phyloP scores from a whole-genome alignment of 1,140 invertebrate genomes.

The Heterodera schachtii region DNA sequence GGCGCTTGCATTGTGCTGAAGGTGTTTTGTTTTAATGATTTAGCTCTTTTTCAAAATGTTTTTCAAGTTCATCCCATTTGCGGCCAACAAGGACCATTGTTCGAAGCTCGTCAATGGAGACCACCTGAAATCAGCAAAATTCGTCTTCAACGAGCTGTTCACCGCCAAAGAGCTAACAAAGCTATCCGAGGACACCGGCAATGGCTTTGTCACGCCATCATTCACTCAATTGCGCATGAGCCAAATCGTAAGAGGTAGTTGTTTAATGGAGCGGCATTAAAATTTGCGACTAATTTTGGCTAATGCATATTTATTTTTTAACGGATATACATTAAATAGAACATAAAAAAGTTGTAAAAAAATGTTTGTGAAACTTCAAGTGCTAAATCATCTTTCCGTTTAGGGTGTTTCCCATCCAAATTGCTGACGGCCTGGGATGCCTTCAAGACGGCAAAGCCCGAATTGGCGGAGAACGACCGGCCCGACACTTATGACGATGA shows the following conservation, averaged over 20 bases:
- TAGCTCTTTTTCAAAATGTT: not conserved
- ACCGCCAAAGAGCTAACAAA: conserved; percentile 29
- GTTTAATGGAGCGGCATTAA: no score
- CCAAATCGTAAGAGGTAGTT: conserved; percentile 25
- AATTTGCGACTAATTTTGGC: no score
- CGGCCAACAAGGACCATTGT: not conserved
- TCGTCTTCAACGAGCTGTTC: conserved; percentile 20
- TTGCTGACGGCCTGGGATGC: conserved; percentile 29
- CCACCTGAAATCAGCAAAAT: conserved; percentile 13
- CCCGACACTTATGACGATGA: conserved; percentile 13
- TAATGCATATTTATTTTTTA: no score
- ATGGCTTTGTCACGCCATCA: conserved; percentile 19
- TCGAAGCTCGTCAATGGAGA: conserved; percentile 29
- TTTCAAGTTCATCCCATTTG: conserved; percentile 26
- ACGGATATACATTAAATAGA: no score
- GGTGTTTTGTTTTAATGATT: not conserved
- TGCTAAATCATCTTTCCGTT: no score
- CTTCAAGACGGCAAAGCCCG: conserved; percentile 3
- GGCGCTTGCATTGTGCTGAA: not conserved
- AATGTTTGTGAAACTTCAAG: no score
- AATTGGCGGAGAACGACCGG: conserved; percentile 24
- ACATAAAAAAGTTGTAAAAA: no score
- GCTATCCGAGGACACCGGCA: not conserved
- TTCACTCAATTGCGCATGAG: conserved; percentile 19
- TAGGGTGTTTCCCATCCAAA: conserved; percentile 16